phyloP scores from a whole-genome alignment of 2,113 vertebrate species.

The Phalacrocorax brasilianus region DNA sequence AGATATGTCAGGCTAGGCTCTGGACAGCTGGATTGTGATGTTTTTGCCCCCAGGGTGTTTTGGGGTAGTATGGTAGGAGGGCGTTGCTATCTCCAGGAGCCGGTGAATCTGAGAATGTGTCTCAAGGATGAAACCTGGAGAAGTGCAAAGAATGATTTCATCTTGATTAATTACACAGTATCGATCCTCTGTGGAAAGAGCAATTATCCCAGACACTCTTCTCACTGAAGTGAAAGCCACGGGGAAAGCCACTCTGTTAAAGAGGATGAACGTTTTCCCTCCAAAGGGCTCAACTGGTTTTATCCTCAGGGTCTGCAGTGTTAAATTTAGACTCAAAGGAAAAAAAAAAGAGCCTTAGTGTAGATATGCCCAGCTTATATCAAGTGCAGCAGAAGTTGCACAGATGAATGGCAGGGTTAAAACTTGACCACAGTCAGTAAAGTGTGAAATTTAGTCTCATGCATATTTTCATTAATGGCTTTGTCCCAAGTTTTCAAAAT shows the following conservation, averaged over 20 bases:
- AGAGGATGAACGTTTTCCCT: constrained; percentile 62
- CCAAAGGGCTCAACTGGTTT: constrained; percentile 64
- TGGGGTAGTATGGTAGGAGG: constrained; percentile 12
- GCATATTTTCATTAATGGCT: not conserved
- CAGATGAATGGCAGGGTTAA: not conserved
- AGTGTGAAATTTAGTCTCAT: not conserved
- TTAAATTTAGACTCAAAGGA: constrained; percentile 61
- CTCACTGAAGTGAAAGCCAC: constrained; percentile 63
- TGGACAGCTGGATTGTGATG: constrained; percentile 54
- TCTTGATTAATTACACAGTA: constrained; percentile 72
- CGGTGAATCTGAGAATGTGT: constrained; percentile 46
- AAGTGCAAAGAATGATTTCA: constrained; percentile 68
- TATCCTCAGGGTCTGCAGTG: constrained; percentile 60
- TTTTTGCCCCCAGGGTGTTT: constrained; percentile 39
- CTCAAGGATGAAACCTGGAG: constrained; percentile 67
- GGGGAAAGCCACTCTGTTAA: constrained; percentile 70
- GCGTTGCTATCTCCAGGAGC: constrained; percentile 17
- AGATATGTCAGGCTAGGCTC: constrained; percentile 52
- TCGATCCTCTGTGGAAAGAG: constrained; percentile 72
- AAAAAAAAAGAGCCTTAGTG: not conserved
- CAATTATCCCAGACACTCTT: constrained; percentile 69
- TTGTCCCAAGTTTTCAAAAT: not conserved
- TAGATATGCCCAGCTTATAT: constrained; percentile 17
- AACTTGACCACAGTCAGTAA: not conserved
- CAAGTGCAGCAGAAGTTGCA: constrained; percentile 3